Conservation (phyloP, 2,113 vertebrate genomes). For the Apistogramma diplotaenia region DNA sequence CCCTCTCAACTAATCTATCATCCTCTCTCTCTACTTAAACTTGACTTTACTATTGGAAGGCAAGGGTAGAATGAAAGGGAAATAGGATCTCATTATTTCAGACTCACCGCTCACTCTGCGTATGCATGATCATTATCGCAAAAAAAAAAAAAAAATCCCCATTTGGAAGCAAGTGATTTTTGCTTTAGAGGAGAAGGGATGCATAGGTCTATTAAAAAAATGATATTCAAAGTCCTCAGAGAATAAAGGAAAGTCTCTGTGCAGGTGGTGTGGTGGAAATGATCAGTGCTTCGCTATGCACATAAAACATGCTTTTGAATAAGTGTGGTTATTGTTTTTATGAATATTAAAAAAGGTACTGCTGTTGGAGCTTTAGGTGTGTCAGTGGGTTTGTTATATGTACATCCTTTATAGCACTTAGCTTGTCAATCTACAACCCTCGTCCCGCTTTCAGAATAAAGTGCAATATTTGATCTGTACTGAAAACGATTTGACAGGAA, state of each 20-base stretch:
- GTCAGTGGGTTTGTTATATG: neutral
- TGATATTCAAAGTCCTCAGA: slow-evolving; percentile 26
- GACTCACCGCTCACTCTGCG: slow-evolving; percentile 52
- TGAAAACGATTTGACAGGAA: neutral
- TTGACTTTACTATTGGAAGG: slow-evolving; percentile 54
- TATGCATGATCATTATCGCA: slow-evolving; percentile 69
- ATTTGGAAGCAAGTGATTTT: slow-evolving; percentile 60
- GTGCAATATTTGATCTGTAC: neutral
- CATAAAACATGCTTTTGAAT: slow-evolving; percentile 13
- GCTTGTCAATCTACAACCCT: neutral
- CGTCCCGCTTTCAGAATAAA: neutral
- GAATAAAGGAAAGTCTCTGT: slow-evolving; percentile 20
- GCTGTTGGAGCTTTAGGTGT: neutral
- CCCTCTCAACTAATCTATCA: slow-evolving; percentile 59
- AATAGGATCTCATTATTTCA: slow-evolving; percentile 75
- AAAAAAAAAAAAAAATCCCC: slow-evolving; percentile 35
- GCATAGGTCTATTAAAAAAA: slow-evolving; percentile 33
- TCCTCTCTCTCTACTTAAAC: slow-evolving; percentile 53
- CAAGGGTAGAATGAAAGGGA: slow-evolving; percentile 65
- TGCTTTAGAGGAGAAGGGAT: slow-evolving; percentile 41
- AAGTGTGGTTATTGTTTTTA: slow-evolving; percentile 9
- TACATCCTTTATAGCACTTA: neutral
- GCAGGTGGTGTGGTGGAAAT: slow-evolving; percentile 17
- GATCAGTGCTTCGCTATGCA: slow-evolving; percentile 31
- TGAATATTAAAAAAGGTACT: slow-evolving; percentile 13